Conservation (phyloP, 2,797 vertebrate genomes). For the Pipistrellus kuhlii region DNA sequence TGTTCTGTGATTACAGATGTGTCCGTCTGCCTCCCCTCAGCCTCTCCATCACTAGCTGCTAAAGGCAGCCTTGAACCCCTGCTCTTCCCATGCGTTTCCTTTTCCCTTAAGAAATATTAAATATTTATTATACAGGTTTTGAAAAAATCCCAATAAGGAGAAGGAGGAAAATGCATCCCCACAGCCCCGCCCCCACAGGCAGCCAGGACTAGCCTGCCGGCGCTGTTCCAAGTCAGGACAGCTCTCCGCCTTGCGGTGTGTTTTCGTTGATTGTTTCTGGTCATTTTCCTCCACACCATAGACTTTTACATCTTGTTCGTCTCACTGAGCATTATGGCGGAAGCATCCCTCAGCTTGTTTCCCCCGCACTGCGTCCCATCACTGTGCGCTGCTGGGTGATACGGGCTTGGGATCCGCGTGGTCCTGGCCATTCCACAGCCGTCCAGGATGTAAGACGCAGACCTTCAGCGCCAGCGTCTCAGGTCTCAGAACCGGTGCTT, state of each 20-base stretch:
- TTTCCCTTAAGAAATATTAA: not conserved
- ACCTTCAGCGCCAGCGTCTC: not conserved
- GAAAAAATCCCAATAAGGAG: not conserved
- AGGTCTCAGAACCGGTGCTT: not conserved
- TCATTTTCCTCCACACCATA: not conserved
- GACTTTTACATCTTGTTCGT: not conserved
- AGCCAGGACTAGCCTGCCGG: rapidly evolving
- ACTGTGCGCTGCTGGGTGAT: rapidly evolving
- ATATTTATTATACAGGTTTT: not conserved
- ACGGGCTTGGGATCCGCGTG: rapidly evolving
- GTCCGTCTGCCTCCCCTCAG: too few relatives aligned
- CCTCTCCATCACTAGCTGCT: not conserved
- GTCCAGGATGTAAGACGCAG: rapidly evolving
- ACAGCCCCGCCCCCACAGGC: not conserved
- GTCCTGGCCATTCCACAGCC: not conserved
- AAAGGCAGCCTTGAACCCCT: not conserved
- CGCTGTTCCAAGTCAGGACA: rapidly evolving
- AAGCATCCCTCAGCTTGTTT: too few relatives aligned
- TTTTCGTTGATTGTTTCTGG: not conserved
- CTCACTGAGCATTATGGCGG: not conserved
- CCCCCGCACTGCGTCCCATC: rapidly evolving
- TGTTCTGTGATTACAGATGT: too few relatives aligned
- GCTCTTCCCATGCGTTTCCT: not conserved
- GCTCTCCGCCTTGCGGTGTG: not conserved
- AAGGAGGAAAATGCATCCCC: not conserved